These are phyloP conservation scores for Melanotaenia parkinsoni DNA, from an alignment of 2,797 vertebrate genomes.

Conservation along the genomic window DNA sequence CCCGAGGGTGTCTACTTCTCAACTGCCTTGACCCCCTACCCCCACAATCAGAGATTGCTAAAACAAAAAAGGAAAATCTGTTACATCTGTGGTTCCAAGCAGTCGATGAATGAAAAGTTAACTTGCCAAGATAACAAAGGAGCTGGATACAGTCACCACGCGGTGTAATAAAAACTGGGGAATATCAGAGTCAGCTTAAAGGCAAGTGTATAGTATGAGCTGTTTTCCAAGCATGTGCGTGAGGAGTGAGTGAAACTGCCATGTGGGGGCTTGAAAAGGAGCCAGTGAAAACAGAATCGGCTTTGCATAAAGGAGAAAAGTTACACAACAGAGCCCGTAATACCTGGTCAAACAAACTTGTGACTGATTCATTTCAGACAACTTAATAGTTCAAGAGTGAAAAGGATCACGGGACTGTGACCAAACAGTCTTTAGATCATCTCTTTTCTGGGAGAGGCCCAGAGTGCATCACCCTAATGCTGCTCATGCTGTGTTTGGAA, in stretches of 20 bases:
- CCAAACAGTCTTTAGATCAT: slow-evolving; percentile 53
- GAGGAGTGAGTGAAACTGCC: slow-evolving; percentile 64
- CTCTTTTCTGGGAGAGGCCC: slow-evolving; percentile 58
- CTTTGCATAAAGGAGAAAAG: slow-evolving; percentile 60
- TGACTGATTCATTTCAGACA: slow-evolving; percentile 69
- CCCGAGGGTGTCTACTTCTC: slow-evolving; percentile 62
- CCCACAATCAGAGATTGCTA: slow-evolving; percentile 63
- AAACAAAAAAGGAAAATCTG: slow-evolving; percentile 57
- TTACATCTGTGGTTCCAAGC: slow-evolving; percentile 67
- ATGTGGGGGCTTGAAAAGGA: slow-evolving; percentile 63
- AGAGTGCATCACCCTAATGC: slow-evolving; percentile 39
- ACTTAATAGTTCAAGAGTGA: slow-evolving; percentile 60
- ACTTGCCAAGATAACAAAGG: slow-evolving; percentile 72
- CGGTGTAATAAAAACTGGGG: slow-evolving; percentile 56
- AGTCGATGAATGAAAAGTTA: slow-evolving; percentile 72
- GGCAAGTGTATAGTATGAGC: slow-evolving; percentile 56
- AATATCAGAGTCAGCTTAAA: slow-evolving; percentile 71
- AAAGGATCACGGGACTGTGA: slow-evolving; percentile 54
- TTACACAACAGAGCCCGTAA: slow-evolving; percentile 70
- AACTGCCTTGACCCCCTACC: slow-evolving; percentile 66
- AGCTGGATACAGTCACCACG: slow-evolving; percentile 59
- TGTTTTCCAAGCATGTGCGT: slow-evolving; percentile 53
- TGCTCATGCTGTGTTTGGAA: slow-evolving; percentile 73
- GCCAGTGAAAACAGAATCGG: slow-evolving; percentile 74
- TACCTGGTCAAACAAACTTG: slow-evolving; percentile 79